Conservation (phyloP, 2,888 invertebrate genomes). For the Mesorhabditis sp. region DNA sequence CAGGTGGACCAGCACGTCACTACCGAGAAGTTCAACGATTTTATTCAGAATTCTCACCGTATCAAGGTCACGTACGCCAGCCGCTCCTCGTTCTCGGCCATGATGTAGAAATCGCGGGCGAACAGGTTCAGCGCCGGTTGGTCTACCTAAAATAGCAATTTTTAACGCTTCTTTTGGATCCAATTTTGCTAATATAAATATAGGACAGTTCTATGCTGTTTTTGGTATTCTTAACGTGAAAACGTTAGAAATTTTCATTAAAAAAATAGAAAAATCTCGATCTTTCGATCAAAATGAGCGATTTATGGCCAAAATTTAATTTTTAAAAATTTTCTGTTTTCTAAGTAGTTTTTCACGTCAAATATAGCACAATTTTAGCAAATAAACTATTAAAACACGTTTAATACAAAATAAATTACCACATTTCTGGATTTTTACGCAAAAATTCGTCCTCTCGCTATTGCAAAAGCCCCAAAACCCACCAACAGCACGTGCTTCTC, state of each 20-base stretch:
- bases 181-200: constrained; percentile 9
- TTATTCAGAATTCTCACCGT: constrained; percentile 17
- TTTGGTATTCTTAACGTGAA: constrained; percentile 8
- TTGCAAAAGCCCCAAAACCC: constrained; percentile 19
- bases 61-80: constrained; percentile 68
- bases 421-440: constrained; percentile 9
- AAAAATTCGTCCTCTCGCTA: too few relatives aligned
- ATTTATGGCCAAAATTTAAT: neutral
- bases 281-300: too few relatives aligned
- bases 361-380: too few relatives aligned
- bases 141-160: constrained; percentile 69
- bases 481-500: constrained; percentile 85
- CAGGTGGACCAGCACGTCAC: constrained; percentile 61
- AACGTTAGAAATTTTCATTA: too few relatives aligned
- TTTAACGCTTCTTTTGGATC: neutral
- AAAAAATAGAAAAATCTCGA: too few relatives aligned
- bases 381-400: too few relatives aligned
- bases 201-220: neutral
- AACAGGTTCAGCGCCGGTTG: constrained; percentile 81
- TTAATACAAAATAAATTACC: too few relatives aligned
- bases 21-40: neutral
- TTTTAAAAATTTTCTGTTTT: neutral
- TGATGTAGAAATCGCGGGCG: constrained; percentile 77
- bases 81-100: constrained; percentile 71
- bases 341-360: too few relatives aligned